These are phyloP conservation scores for Falco concolor DNA, from an alignment of 2,797 vertebrate species.

Conservation along the genomic window DNA sequence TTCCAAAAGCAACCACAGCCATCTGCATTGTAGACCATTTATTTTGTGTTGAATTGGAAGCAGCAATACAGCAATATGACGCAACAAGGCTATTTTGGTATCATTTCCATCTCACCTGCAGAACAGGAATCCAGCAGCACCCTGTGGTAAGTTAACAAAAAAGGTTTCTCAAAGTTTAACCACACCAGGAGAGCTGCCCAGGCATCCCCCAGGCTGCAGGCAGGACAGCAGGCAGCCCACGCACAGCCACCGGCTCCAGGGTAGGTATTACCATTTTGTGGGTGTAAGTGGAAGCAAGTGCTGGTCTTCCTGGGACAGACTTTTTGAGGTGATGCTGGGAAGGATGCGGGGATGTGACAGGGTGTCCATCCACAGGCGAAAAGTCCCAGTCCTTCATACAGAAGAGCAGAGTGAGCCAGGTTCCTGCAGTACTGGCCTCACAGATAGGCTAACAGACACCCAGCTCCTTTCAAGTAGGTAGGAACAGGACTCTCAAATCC, in stretches of 20 bases:
- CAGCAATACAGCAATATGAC: background rate
- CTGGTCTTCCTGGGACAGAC: background rate
- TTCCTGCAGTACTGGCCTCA: background rate
- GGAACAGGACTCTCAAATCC: background rate
- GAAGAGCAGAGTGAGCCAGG: background rate
- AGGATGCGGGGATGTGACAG: rapidly evolving
- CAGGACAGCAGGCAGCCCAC: background rate
- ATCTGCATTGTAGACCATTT: background rate
- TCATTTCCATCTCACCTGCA: background rate
- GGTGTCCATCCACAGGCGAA: background rate
- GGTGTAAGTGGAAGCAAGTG: background rate
- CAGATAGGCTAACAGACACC: background rate
- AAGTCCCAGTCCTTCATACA: rapidly evolving
- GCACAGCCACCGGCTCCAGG: rapidly evolving
- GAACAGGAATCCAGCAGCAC: background rate
- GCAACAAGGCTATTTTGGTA: background rate
- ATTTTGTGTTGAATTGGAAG: background rate
- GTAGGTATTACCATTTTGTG: background rate
- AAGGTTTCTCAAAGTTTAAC: background rate
- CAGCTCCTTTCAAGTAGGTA: background rate
- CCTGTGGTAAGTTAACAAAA: background rate
- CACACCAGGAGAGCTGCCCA: background rate
- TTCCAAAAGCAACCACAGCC: background rate
- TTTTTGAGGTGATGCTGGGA: background rate
- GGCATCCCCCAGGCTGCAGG: rapidly evolving